Evolutionary conservation across 2,797 vertebrate species (phyloP).

Genomic region (Luscinia megarhynchos): DNA sequence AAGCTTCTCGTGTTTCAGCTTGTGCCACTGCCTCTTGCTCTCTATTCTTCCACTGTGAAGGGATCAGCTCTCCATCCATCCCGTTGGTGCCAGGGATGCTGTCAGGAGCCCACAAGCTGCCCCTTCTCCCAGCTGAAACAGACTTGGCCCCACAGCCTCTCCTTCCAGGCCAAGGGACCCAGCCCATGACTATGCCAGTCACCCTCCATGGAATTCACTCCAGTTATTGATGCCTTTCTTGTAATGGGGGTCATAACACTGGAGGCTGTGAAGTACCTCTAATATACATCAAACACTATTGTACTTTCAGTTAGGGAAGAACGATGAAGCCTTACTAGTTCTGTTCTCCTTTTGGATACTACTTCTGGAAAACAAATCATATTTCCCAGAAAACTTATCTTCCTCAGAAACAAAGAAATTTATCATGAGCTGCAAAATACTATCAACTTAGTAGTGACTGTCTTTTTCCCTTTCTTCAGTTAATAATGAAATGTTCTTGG

Average conservation of each 20-base stretch:
- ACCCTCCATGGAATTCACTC: not conserved
- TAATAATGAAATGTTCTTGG: not conserved
- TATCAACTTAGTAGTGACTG: not conserved
- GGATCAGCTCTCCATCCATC: not conserved
- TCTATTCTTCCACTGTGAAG: rapidly evolving
- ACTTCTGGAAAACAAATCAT: not conserved
- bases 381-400: not conserved
- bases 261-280: not conserved
- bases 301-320: not conserved
- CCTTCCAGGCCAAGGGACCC: not conserved
- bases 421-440: not conserved
- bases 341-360: not conserved
- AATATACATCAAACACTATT: not conserved
- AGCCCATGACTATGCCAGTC: rapidly evolving
- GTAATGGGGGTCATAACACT: not conserved
- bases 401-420: not conserved
- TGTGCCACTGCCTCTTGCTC: not conserved
- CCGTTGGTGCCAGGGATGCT: rapidly evolving
- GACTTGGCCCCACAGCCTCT: not conserved
- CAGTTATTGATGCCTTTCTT: not conserved
- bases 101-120: not conserved
- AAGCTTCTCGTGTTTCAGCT: not conserved
- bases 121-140: not conserved
- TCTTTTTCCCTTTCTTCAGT: not conserved
- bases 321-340: not conserved